A percentile compares a stretch with the other conserved stretches of the same genome.
Conservation (phyloP, 2,797 vertebrate species). For the Phataginus tricuspis region DNA sequence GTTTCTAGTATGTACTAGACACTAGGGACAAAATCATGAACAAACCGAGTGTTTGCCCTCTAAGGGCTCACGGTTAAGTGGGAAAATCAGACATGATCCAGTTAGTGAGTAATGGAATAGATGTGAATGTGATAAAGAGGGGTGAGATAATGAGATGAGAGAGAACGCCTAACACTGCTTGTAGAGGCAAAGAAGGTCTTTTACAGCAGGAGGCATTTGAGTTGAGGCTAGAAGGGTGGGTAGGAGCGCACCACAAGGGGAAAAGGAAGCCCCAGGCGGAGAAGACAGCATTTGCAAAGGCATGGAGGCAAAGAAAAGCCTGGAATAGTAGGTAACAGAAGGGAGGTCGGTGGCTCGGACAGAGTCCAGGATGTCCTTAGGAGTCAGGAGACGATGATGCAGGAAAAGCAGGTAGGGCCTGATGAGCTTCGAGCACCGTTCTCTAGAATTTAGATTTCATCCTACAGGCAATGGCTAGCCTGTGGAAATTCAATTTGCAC, state of each 20-base stretch:
- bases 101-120: neutral
- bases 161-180: neutral
- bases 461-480: neutral
- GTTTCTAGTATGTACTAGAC: neutral
- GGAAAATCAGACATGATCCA: neutral
- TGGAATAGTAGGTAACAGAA: neutral
- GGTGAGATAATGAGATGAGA: neutral
- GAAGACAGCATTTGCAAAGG: neutral
- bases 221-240: neutral
- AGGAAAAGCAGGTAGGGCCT: neutral
- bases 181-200: neutral
- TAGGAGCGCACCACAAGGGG: too few species aligned
- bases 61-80: neutral
- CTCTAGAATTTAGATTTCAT: conserved; percentile 11
- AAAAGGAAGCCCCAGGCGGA: neutral
- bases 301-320: neutral
- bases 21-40: neutral
- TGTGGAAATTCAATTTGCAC: neutral
- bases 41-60: neutral
- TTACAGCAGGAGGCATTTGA: neutral
- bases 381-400: neutral
- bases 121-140: neutral
- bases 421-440: neutral
- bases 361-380: neutral
- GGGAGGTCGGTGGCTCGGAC: neutral